Conservation (phyloP, 2,888 invertebrate species). For the Temnothorax rugatulus region DNA sequence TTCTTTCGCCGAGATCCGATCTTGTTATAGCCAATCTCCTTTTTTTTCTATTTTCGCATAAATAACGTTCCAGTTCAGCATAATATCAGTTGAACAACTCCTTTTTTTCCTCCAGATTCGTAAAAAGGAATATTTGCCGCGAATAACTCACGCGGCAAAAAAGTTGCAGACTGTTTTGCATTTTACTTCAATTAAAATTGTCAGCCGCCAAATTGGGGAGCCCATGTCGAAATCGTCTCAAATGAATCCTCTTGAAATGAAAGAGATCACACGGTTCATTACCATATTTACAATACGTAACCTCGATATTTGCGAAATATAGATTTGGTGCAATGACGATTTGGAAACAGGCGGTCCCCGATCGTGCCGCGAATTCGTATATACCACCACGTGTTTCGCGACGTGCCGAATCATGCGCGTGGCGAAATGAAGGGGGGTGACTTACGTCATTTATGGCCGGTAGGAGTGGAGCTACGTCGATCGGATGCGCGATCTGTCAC, state of each 20-base stretch:
- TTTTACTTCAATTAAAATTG: constrained; percentile 13
- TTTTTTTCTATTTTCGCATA: background rate
- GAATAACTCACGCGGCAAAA: background rate
- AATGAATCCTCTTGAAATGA: background rate
- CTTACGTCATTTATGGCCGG: constrained; percentile 86
- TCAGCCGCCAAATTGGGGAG: background rate
- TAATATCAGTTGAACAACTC: background rate
- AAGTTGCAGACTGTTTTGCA: background rate
- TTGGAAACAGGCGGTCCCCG: background rate
- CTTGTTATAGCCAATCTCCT: background rate
- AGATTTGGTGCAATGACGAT: background rate
- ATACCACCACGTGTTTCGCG: background rate
- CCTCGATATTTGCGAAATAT: constrained; percentile 20
- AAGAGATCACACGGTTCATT: background rate
- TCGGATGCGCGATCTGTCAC: constrained; percentile 80
- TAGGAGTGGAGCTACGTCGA: constrained; percentile 79
- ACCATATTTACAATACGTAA: background rate
- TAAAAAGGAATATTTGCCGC: background rate
- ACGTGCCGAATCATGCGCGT: background rate
- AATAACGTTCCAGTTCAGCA: background rate
- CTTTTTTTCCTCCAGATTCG: background rate
- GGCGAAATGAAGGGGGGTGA: constrained; percentile 49
- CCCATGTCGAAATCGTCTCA: background rate
- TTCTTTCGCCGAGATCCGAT: background rate
- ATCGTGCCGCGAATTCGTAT: constrained; percentile 11